phyloP scores from a whole-genome alignment of 2,888 invertebrate species.

The Ethmia dodecea region DNA sequence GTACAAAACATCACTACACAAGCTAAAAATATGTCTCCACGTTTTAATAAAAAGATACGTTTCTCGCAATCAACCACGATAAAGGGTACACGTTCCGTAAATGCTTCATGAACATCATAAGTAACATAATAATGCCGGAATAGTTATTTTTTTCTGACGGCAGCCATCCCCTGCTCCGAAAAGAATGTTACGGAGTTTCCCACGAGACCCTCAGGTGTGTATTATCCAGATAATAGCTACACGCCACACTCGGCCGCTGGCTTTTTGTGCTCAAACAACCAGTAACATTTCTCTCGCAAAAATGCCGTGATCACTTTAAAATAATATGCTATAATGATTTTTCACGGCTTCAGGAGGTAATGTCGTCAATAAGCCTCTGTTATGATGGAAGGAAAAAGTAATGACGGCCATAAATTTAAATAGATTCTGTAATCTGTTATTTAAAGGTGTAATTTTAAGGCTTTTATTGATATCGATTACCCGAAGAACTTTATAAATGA shows the following conservation, averaged over 20 bases:
- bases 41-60: constrained; percentile 18
- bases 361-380: no score
- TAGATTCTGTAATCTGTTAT: no score
- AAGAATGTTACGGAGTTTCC: constrained; percentile 35
- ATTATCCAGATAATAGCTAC: constrained; percentile 53
- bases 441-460: no score
- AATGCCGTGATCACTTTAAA: constrained; percentile 9
- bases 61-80: constrained; percentile 38
- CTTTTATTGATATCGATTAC: no score
- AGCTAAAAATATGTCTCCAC: no score
- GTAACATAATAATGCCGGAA: no score
- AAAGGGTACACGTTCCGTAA: constrained; percentile 28
- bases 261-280: constrained; percentile 36
- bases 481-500: no score
- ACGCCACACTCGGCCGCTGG: constrained; percentile 31
- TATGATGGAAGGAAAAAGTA: no score
- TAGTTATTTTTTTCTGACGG: no score
- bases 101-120: no score
- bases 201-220: constrained; percentile 42
- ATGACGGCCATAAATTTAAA: no score
- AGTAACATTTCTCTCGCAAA: constrained; percentile 11
- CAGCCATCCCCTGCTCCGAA: constrained; percentile 23
- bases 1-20: no score
- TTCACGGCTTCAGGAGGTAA: constrained; percentile 8
- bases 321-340: constrained; percentile 14